Conservation (phyloP, 2,888 invertebrate genomes). For the Noctua janthe region DNA sequence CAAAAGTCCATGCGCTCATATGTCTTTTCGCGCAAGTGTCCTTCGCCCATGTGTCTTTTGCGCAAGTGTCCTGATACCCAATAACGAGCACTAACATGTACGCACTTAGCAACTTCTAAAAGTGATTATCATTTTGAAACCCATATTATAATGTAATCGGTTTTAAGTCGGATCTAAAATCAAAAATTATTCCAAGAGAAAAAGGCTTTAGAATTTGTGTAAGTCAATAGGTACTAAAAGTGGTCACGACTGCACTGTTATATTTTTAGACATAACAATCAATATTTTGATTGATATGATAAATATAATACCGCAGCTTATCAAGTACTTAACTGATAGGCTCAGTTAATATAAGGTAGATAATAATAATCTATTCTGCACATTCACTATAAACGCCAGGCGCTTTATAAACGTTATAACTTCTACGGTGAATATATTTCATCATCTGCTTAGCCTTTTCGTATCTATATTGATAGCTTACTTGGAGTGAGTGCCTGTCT, state of each 20-base stretch:
- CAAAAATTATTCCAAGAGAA: neutral
- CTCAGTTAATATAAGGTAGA: constrained; percentile 15
- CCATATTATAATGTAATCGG: neutral
- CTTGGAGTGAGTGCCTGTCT: no score
- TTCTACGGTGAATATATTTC: neutral
- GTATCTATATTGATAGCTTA: neutral
- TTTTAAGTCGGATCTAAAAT: neutral
- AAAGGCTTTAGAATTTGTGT: neutral
- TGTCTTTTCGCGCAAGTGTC: no score
- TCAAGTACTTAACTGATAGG: constrained; percentile 18
- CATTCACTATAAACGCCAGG: neutral
- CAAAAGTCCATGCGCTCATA: no score
- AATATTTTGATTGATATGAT: constrained; percentile 12
- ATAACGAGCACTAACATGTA: neutral
- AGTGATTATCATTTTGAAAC: neutral
- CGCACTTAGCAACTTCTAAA: neutral
- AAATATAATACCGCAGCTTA: constrained; percentile 29
- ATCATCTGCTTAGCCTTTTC: neutral
- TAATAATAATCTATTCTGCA: constrained; percentile 4
- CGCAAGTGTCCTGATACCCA: no score
- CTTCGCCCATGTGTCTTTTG: no score
- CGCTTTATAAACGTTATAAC: neutral
- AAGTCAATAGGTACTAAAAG: neutral
- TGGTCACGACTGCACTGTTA: neutral
- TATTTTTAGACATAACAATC: constrained; percentile 5